These are phyloP conservation scores for Isichthys henryi DNA, from an alignment of 2,113 vertebrate species.

Conservation along the genomic window DNA sequence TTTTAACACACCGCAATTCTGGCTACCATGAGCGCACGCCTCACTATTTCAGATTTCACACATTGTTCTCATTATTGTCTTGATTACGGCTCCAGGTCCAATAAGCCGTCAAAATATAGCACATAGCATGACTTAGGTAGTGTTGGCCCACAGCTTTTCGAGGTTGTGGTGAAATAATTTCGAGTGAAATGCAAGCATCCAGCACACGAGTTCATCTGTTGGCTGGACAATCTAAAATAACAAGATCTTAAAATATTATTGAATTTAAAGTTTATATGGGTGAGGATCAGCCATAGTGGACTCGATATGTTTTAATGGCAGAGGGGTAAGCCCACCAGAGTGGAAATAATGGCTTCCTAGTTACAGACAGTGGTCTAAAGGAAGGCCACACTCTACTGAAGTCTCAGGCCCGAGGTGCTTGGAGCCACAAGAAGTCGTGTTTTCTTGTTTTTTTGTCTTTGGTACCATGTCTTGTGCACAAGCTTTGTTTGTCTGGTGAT, in stretches of 20 bases:
- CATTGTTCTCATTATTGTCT: slow-evolving; percentile 10
- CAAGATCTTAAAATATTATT: not conserved
- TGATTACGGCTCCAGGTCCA: not conserved
- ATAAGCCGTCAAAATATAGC: not conserved
- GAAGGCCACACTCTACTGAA: not conserved
- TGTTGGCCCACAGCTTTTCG: not conserved
- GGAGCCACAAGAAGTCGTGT: not conserved
- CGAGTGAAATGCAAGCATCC: not conserved
- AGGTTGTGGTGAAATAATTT: slow-evolving; percentile 2
- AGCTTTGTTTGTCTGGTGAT: not conserved
- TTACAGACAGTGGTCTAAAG: not conserved
- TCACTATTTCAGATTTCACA: not conserved
- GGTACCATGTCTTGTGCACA: not conserved
- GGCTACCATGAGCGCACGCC: not conserved
- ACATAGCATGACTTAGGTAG: not conserved
- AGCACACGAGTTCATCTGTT: not conserved
- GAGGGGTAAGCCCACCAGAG: not conserved
- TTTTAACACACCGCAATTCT: not conserved
- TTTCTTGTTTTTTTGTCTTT: not conserved
- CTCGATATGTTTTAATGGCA: not conserved
- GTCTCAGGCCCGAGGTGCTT: not conserved
- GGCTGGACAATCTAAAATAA: not conserved
- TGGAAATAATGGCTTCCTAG: not conserved
- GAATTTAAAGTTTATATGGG: not conserved
- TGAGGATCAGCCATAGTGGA: not conserved